phyloP scores from a whole-genome alignment of 2,888 invertebrate genomes.

The Unio delphinus region DNA sequence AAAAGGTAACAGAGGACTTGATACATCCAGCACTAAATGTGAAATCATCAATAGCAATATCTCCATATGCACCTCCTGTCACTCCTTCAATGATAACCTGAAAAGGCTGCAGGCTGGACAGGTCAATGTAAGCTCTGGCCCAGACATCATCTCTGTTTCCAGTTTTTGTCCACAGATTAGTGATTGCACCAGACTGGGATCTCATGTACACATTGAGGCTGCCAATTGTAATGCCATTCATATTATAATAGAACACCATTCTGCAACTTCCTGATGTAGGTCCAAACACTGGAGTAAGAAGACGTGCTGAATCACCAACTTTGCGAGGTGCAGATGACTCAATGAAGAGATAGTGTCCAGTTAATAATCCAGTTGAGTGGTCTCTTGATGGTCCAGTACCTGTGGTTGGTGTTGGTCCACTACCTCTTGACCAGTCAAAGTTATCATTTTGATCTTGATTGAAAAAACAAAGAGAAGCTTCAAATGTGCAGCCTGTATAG shows the following conservation, averaged over 20 bases:
- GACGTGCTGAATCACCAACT: constrained; percentile 54
- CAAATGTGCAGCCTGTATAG: constrained; percentile 56
- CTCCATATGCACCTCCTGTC: constrained; percentile 48
- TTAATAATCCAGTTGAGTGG: constrained; percentile 46
- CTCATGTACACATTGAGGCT: constrained; percentile 54
- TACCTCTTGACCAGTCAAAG: constrained; percentile 54
- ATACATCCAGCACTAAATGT: constrained; percentile 54
- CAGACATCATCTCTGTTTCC: constrained; percentile 53
- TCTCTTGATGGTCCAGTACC: constrained; percentile 55
- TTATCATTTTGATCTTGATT: constrained; percentile 52
- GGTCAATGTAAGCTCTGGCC: constrained; percentile 48
- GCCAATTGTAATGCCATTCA: constrained; percentile 59
- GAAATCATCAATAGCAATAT: constrained; percentile 67
- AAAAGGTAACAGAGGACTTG: constrained; percentile 33
- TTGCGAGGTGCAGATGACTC: constrained; percentile 59
- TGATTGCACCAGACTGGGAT: constrained; percentile 27
- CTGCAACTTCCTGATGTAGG: constrained; percentile 36
- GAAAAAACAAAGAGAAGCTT: constrained; percentile 61
- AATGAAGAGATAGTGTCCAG: constrained; percentile 61
- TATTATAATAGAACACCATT: constrained; percentile 59
- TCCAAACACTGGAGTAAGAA: constrained; percentile 61
- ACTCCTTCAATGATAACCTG: constrained; percentile 61
- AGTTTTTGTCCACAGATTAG: constrained; percentile 45
- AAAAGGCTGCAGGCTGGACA: constrained; percentile 45
- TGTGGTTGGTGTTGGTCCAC: constrained; percentile 35